A percentile compares a stretch with the other conserved stretches of the same genome.
phyloP scores from a whole-genome alignment of 2,113 vertebrate species.

The Ammodytes dubius region DNA sequence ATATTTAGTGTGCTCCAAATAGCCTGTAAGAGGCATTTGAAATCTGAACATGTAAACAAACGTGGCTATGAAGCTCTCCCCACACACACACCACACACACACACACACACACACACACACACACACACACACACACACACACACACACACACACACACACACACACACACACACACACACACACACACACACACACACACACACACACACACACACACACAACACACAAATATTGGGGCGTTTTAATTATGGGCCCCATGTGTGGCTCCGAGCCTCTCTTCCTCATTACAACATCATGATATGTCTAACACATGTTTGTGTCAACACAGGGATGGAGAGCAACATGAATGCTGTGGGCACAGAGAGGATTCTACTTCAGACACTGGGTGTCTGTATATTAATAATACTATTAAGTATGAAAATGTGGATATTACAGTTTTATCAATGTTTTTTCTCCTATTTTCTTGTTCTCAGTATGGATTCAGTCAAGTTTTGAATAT shows the following conservation, averaged over 20 bases:
- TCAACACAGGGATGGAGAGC: background rate
- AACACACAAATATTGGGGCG: background rate
- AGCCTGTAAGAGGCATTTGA: background rate
- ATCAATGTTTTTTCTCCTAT: background rate
- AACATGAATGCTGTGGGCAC: background rate
- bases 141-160: too few relatives aligned
- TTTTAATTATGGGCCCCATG: slow-evolving; percentile 14
- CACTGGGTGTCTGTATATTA: background rate
- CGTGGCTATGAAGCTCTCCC: background rate
- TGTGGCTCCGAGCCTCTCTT: background rate
- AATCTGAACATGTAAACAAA: slow-evolving; percentile 7
- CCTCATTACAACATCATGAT: background rate
- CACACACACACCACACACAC: background rate
- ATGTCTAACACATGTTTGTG: background rate
- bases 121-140: too few relatives aligned
- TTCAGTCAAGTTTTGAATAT: background rate
- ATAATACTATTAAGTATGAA: background rate
- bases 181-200: background rate
- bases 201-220: background rate
- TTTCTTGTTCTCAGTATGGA: too few relatives aligned
- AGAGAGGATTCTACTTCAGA: background rate
- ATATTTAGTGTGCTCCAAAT: background rate
- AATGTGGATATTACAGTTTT: background rate
- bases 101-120: background rate
- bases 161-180: background rate